Percentiles rank a stretch among this genome's conserved stretches.
These are phyloP conservation scores for Lepidotrigona ventralis DNA, from an alignment of 1,140 invertebrate genomes.

Conservation along the genomic window DNA sequence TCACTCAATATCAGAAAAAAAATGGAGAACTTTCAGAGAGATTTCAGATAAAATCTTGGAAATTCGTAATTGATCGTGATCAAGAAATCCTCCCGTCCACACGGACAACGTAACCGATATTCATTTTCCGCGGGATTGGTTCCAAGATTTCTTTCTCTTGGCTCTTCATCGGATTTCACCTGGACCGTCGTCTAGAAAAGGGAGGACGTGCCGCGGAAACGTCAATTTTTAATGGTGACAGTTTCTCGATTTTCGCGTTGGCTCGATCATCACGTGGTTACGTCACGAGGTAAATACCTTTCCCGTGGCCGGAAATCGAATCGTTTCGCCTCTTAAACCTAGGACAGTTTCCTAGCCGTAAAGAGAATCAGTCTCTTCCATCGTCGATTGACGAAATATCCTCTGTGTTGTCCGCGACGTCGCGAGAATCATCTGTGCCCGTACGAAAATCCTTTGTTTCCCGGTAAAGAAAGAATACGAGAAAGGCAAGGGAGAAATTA, in stretches of 20 bases:
- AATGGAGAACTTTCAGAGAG: not conserved
- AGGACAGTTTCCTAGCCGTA: constrained; percentile 29
- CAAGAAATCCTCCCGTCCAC: no score
- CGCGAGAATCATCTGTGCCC: not conserved
- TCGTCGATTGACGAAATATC: not conserved
- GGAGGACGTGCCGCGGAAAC: constrained; percentile 40
- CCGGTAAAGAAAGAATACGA: no score
- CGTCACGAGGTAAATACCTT: constrained; percentile 19
- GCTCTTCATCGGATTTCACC: not conserved
- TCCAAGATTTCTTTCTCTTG: not conserved
- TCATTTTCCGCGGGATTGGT: not conserved
- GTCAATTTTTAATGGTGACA: constrained; percentile 68
- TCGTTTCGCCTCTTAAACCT: constrained; percentile 51
- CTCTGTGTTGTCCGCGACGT: not conserved
- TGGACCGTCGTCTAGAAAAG: not conserved
- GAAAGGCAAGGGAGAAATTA: constrained; percentile 16
- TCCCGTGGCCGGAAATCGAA: constrained; percentile 62
- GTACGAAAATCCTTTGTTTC: not conserved
- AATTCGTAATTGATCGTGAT: not conserved
- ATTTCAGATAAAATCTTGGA: not conserved
- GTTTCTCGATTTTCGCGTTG: constrained; percentile 68
- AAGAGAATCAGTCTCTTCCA: constrained; percentile 31
- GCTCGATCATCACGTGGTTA: not conserved
- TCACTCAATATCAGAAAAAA: no score
- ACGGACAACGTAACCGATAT: not conserved